Evolutionary conservation across 2,888 invertebrate genomes (phyloP).

Genomic region (Leptopilina drosophilae): DNA sequence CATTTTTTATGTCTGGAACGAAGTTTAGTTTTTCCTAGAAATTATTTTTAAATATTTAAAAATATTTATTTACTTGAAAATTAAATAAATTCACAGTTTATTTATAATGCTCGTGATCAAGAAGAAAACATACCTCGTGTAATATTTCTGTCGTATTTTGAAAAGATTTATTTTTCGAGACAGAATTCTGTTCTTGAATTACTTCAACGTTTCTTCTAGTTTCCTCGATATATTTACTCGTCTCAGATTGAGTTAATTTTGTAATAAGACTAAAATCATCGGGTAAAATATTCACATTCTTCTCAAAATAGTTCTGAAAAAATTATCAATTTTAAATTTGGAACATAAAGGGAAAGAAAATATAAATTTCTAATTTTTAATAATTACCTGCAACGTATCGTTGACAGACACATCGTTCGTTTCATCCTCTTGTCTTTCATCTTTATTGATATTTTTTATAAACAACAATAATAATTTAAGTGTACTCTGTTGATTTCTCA

Average conservation of each 20-base stretch:
- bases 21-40: slow-evolving; percentile 10
- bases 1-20: slow-evolving; percentile 17
- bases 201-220: background rate
- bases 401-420: background rate
- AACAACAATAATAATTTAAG: slow-evolving; percentile 27
- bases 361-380: background rate
- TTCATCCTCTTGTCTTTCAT: background rate
- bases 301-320: slow-evolving; percentile 22
- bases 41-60: background rate
- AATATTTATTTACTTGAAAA: background rate
- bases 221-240: slow-evolving; percentile 21
- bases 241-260: slow-evolving; percentile 22
- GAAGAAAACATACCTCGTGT: background rate
- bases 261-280: slow-evolving; percentile 3
- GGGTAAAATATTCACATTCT: slow-evolving; percentile 20
- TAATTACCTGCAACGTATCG: slow-evolving; percentile 23
- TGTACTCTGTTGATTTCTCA: slow-evolving; percentile 28
- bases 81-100: too few species aligned
- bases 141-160: slow-evolving; percentile 6
- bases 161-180: background rate
- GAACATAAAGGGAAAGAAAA: background rate
- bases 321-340: background rate
- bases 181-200: background rate
- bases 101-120: too few species aligned
- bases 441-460: slow-evolving; percentile 15